phyloP scores from a whole-genome alignment of 35 echinoderm and acorn worm genomes.

The Apostichopus japonicus region DNA sequence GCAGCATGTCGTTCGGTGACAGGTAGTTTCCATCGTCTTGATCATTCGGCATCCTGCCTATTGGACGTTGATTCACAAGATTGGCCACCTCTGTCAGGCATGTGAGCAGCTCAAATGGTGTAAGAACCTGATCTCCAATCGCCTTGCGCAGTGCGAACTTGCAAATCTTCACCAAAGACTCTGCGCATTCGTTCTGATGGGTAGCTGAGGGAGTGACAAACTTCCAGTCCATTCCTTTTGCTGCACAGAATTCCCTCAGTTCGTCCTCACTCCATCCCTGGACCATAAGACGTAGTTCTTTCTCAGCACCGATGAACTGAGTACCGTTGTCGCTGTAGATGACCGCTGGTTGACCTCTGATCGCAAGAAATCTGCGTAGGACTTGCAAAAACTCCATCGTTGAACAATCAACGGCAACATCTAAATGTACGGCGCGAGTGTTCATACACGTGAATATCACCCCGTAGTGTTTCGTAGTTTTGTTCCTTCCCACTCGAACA shows the following conservation, averaged over 20 bases:
- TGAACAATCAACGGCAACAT: conserved; percentile 59
- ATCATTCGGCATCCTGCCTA: conserved; percentile 62
- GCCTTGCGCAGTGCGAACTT: conserved; percentile 63
- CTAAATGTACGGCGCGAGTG: conserved; percentile 69
- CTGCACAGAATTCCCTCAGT: conserved; percentile 61
- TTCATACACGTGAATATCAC: conserved; percentile 79
- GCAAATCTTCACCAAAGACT: conserved; percentile 68
- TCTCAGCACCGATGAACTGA: conserved; percentile 73
- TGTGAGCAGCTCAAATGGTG: conserved; percentile 50
- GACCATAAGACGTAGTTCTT: conserved; percentile 53
- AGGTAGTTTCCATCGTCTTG: conserved; percentile 60
- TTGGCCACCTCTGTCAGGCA: conserved; percentile 62
- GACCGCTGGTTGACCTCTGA: conserved; percentile 37
- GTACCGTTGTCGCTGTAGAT: conserved; percentile 71
- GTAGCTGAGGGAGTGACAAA: conserved; percentile 55
- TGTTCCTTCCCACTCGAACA: conserved; percentile 55
- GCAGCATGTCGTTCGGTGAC: conserved; percentile 64
- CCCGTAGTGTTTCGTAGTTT: conserved; percentile 70
- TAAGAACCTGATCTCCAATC: conserved; percentile 73
- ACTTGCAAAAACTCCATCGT: conserved; percentile 76
- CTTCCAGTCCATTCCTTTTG: conserved; percentile 43
- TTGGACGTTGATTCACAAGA: conserved; percentile 58
- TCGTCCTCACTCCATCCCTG: conserved; percentile 57
- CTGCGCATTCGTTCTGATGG: conserved; percentile 75
- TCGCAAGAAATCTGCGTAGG: conserved; percentile 58